Evolutionary conservation across 2,888 invertebrate species (phyloP).

Genomic region (Epicampocera succincta): DNA sequence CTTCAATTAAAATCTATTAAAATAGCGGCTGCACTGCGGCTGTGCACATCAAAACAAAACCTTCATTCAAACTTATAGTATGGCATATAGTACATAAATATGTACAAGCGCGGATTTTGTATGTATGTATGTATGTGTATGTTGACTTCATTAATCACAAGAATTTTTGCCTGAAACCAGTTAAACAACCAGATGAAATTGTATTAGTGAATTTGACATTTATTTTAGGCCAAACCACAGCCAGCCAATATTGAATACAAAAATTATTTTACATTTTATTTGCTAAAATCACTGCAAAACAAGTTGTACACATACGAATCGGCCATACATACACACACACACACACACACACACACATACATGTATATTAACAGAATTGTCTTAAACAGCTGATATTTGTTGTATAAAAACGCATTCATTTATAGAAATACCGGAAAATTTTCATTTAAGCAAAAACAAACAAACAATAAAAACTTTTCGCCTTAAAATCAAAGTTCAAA

Average conservation of each 20-base stretch:
- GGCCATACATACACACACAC: no score
- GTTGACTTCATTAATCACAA: conserved; percentile 54
- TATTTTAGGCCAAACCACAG: conserved; percentile 59
- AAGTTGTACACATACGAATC: no score
- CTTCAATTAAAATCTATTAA: conserved; percentile 46
- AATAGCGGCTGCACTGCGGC: conserved; percentile 29
- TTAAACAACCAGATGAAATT: conserved; percentile 46
- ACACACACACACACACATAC: no score
- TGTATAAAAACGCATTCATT: conserved; percentile 23
- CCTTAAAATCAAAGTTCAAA: conserved; percentile 70
- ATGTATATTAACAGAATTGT: conserved; percentile 1
- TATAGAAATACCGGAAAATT: conserved; percentile 62
- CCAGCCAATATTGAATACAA: conserved; percentile 38
- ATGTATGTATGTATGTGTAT: neutral
- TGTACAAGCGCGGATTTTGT: no score
- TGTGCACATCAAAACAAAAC: neutral
- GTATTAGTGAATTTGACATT: conserved; percentile 56
- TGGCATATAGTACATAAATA: neutral
- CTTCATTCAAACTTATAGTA: neutral
- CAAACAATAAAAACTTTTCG: conserved; percentile 46
- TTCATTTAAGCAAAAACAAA: no score
- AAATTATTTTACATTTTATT: conserved; percentile 26
- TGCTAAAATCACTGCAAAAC: conserved; percentile 30
- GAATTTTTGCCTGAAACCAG: conserved; percentile 59
- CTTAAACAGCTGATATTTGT: conserved; percentile 61